phyloP scores from a whole-genome alignment of 2,113 vertebrate species.

The Chaetodon auriga region DNA sequence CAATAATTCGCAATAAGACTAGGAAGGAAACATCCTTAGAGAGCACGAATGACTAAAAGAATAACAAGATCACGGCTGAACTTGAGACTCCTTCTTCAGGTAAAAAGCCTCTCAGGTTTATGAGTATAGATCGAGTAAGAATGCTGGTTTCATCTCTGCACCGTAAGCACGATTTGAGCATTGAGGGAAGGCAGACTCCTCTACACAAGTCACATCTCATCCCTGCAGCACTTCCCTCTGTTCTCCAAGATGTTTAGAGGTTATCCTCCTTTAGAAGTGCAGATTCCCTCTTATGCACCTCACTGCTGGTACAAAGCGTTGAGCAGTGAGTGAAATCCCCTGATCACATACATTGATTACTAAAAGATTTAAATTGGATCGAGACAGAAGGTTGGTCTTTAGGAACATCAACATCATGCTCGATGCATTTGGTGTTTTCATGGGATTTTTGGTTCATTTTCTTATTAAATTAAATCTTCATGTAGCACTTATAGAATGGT shows the following conservation, averaged over 20 bases:
- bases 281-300: neutral
- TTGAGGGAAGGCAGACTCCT: constrained; percentile 12
- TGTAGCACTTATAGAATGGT: neutral
- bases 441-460: no score
- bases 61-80: constrained; percentile 45
- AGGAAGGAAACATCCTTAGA: constrained; percentile 18
- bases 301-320: neutral
- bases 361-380: no score
- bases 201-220: constrained; percentile 42
- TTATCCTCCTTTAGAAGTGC: constrained; percentile 12
- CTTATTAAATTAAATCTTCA: neutral
- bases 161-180: constrained; percentile 46
- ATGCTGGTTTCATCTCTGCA: constrained; percentile 39
- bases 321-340: neutral
- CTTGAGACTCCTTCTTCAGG: constrained; percentile 22
- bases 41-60: constrained; percentile 26
- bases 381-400: no score
- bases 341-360: neutral
- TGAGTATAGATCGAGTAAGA: constrained; percentile 24
- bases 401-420: no score
- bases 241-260: constrained; percentile 42
- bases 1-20: constrained; percentile 14
- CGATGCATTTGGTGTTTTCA: no score
- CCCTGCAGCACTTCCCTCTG: constrained; percentile 41
- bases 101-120: constrained; percentile 46